These are phyloP conservation scores for Zaprionus bogoriensis DNA, from an alignment of 2,888 invertebrate genomes.

Conservation along the genomic window DNA sequence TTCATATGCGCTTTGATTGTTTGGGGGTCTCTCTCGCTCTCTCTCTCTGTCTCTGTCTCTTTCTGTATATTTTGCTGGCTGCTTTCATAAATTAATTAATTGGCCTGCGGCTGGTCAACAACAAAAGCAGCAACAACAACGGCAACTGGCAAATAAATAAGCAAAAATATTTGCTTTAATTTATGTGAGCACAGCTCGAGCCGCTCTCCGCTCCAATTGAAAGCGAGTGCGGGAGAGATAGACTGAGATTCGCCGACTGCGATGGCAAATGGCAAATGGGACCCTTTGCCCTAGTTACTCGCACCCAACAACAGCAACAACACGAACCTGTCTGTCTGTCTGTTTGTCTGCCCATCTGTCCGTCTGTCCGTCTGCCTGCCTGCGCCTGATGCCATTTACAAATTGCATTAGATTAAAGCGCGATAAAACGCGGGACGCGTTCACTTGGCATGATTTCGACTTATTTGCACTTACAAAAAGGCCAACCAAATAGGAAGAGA, in stretches of 20 bases:
- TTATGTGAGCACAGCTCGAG: no score
- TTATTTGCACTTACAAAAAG: slow-evolving; percentile 75
- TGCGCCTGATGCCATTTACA: slow-evolving; percentile 64
- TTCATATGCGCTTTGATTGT: slow-evolving; percentile 61
- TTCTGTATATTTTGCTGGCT: slow-evolving; percentile 52
- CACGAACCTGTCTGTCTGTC: slow-evolving; percentile 12
- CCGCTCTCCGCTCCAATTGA: no score
- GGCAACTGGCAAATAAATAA: slow-evolving; percentile 64
- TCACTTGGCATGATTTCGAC: slow-evolving; percentile 74
- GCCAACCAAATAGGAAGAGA: slow-evolving; percentile 38
- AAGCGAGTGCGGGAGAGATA: slow-evolving; percentile 7
- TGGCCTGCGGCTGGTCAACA: slow-evolving; percentile 69
- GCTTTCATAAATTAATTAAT: slow-evolving; percentile 75
- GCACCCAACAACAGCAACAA: slow-evolving; percentile 1
- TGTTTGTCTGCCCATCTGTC: not conserved
- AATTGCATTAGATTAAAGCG: slow-evolving; percentile 75
- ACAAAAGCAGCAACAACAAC: slow-evolving; percentile 66
- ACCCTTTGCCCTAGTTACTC: slow-evolving; percentile 49
- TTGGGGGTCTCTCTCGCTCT: not conserved
- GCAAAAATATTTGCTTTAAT: slow-evolving; percentile 73
- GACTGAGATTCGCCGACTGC: not conserved
- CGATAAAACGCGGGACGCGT: slow-evolving; percentile 69
- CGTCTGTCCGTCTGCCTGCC: not conserved
- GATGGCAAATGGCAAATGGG: slow-evolving; percentile 6
- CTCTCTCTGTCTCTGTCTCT: not conserved